A percentile compares a stretch with the other conserved stretches of the same genome.
Conservation (phyloP, 2,888 invertebrate genomes). For the Eilema sororculum region DNA sequence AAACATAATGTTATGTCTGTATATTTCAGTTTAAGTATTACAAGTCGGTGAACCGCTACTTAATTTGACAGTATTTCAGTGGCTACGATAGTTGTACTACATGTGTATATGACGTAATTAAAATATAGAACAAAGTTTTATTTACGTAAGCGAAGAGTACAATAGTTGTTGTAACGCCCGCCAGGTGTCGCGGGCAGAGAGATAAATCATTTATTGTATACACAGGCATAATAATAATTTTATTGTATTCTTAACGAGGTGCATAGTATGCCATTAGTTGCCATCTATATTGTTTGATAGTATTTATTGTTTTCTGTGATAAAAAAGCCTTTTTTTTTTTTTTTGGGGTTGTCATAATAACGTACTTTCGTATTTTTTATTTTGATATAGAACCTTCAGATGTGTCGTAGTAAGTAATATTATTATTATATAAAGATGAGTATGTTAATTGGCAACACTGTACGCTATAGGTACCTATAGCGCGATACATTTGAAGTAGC, state of each 20-base stretch:
- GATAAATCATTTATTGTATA: slow-evolving; percentile 20
- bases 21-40: slow-evolving; percentile 18
- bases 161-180: slow-evolving; percentile 18
- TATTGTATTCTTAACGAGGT: slow-evolving; percentile 66
- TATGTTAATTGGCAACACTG: slow-evolving; percentile 45
- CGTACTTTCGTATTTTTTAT: slow-evolving; percentile 43
- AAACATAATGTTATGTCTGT: slow-evolving; percentile 25
- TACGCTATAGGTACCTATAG: slow-evolving; percentile 31
- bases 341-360: slow-evolving; percentile 51
- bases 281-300: slow-evolving; percentile 79
- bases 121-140: slow-evolving; percentile 15
- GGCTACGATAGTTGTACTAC: not conserved
- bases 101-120: not conserved
- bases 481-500: slow-evolving; percentile 50
- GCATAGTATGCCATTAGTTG: slow-evolving; percentile 77
- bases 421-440: slow-evolving; percentile 38
- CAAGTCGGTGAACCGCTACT: slow-evolving; percentile 11
- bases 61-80: slow-evolving; percentile 18
- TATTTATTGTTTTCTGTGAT: slow-evolving; percentile 86
- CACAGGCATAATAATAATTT: slow-evolving; percentile 42
- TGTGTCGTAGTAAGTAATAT: slow-evolving; percentile 44
- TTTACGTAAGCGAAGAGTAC: slow-evolving; percentile 21
- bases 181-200: not conserved
- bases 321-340: slow-evolving; percentile 66
- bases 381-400: slow-evolving; percentile 49